Percentiles rank a stretch among this genome's conserved stretches.
Evolutionary conservation across 2,888 invertebrate genomes (phyloP).

Genomic region (Brenthis daphne): DNA sequence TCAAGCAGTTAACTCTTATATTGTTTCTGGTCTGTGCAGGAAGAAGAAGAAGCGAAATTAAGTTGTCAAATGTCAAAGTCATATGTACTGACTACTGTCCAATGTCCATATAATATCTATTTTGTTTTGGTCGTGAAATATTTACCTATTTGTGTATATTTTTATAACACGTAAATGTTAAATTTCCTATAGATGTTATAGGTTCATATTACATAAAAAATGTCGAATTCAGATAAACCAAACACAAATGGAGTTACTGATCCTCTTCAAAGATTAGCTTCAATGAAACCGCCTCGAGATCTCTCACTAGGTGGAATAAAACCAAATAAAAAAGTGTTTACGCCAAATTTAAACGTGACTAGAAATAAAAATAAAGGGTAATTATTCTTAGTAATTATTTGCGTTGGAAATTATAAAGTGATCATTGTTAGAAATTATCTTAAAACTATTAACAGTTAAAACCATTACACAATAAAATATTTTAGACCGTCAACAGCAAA

Average conservation of each 20-base stretch:
- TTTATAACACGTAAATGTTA: too few species aligned
- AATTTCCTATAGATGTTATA: conserved; percentile 8
- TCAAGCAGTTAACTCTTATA: too few species aligned
- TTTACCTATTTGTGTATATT: too few species aligned
- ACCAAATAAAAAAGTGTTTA: conserved; percentile 81
- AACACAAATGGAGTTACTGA: conserved; percentile 61
- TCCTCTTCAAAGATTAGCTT: conserved; percentile 71
- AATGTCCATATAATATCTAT: too few species aligned
- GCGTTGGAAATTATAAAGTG: neutral
- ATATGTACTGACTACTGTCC: too few species aligned
- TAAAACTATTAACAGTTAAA: too few species aligned
- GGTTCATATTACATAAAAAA: conserved; percentile 37
- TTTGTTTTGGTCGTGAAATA: too few species aligned
- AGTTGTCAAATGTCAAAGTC: too few species aligned
- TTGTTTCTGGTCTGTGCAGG: too few species aligned
- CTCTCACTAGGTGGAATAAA: conserved; percentile 79
- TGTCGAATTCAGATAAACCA: conserved; percentile 62
- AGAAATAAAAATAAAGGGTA: conserved; percentile 83
- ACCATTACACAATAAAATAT: conserved; percentile 1
- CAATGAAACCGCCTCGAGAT: conserved; percentile 81
- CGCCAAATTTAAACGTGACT: conserved; percentile 83
- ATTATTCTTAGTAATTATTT: conserved; percentile 1
- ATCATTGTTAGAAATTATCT: neutral
- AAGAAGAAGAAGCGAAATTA: too few species aligned
- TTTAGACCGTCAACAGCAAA: conserved; percentile 50